These are phyloP conservation scores for Calephelis virginiensis DNA, from an alignment of 1,140 invertebrate species.

Conservation along the genomic window DNA sequence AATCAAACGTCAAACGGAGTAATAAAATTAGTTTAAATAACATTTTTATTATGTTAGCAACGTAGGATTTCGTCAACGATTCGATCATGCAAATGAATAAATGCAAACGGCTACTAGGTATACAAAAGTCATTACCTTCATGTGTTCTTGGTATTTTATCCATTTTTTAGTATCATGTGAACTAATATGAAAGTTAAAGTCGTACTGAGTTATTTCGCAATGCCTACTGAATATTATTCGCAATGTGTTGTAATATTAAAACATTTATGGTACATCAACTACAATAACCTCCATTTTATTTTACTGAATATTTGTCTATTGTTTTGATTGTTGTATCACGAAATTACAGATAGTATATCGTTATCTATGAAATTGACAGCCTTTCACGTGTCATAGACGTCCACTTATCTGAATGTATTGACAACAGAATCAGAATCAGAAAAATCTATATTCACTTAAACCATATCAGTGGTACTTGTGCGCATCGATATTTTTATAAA, in stretches of 20 bases:
- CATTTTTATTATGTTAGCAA: too few relatives aligned
- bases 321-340: slow-evolving; percentile 17
- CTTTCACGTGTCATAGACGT: too few relatives aligned
- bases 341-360: neutral
- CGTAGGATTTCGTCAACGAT: neutral
- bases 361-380: too few relatives aligned
- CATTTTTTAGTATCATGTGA: slow-evolving; percentile 73
- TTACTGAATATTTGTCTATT: slow-evolving; percentile 20
- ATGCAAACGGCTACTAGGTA: neutral
- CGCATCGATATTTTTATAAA: too few relatives aligned
- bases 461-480: too few relatives aligned
- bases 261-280: slow-evolving; percentile 12
- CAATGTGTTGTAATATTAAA: neutral
- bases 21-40: too few relatives aligned
- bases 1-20: neutral
- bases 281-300: slow-evolving; percentile 26
- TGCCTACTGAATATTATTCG: too few relatives aligned
- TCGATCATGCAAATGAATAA: neutral
- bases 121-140: slow-evolving; percentile 81
- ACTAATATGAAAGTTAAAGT: neutral
- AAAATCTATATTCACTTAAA: too few relatives aligned
- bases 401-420: too few relatives aligned
- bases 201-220: slow-evolving; percentile 3
- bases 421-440: too few relatives aligned
- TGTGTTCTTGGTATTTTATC: slow-evolving; percentile 88